A percentile compares a stretch with the other conserved stretches of the same genome.
phyloP scores from a whole-genome alignment of 92 coral and sea anemone genomes.

The Umimayanthus chanpuru region DNA sequence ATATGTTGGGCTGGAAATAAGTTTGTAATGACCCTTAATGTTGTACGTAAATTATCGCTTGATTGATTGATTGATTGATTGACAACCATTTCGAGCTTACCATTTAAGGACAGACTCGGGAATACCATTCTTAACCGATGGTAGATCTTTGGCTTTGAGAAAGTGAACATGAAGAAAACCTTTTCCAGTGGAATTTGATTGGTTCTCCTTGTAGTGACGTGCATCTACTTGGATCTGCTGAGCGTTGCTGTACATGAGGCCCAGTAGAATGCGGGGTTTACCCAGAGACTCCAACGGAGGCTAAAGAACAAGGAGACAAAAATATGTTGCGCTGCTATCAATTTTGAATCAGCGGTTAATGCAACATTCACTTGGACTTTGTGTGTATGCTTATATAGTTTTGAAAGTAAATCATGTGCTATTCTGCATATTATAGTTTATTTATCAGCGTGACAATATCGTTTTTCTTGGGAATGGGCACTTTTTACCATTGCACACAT shows the following conservation, averaged over 20 bases:
- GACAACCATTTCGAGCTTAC: constrained; percentile 45
- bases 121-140: constrained; percentile 52
- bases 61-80: too few species aligned
- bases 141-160: constrained; percentile 76
- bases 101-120: constrained; percentile 83
- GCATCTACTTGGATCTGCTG: constrained; percentile 90
- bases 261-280: constrained; percentile 81
- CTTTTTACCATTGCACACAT: too few species aligned
- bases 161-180: constrained; percentile 96
- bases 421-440: too few species aligned
- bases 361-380: too few species aligned
- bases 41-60: too few species aligned
- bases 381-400: too few species aligned
- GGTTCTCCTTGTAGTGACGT: constrained; percentile 88
- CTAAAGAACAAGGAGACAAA: constrained; percentile 38
- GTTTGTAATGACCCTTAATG: too few species aligned
- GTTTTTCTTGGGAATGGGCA: too few species aligned
- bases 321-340: neutral
- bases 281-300: constrained; percentile 82
- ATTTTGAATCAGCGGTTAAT: neutral
- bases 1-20: too few species aligned
- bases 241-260: constrained; percentile 95
- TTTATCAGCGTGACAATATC: too few species aligned
- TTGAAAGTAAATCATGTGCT: too few species aligned
- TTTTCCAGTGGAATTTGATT: constrained; percentile 65